phyloP scores from a whole-genome alignment of 2,888 invertebrate species.

The Ochropleura leucogaster region DNA sequence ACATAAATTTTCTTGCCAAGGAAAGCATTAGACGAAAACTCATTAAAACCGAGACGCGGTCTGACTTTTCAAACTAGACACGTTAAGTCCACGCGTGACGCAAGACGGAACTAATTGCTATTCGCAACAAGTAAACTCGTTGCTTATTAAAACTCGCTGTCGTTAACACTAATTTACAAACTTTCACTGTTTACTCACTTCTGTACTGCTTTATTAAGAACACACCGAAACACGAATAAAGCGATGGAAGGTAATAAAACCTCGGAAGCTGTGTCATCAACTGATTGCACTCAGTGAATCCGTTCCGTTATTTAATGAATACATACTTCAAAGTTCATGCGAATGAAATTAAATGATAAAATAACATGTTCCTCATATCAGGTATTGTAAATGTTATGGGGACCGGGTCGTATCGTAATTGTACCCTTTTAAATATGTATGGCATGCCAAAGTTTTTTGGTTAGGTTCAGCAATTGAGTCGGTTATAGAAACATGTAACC shows the following conservation, averaged over 20 bases:
- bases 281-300: not conserved
- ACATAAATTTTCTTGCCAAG: conserved; percentile 88
- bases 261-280: conserved; percentile 25
- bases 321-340: conserved; percentile 20
- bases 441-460: conserved; percentile 66
- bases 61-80: conserved; percentile 90
- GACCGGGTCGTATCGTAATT: conserved; percentile 39
- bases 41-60: conserved; percentile 89
- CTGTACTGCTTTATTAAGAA: conserved; percentile 65
- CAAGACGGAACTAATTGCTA: conserved; percentile 84
- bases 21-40: conserved; percentile 90
- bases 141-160: conserved; percentile 86
- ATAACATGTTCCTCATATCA: conserved; percentile 27
- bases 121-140: conserved; percentile 83
- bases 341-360: conserved; percentile 35
- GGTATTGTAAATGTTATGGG: conserved; percentile 41
- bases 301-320: conserved; percentile 20
- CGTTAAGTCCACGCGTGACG: conserved; percentile 90
- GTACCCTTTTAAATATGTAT: conserved; percentile 56
- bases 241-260: conserved; percentile 11
- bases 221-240: conserved; percentile 48
- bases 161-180: conserved; percentile 85
- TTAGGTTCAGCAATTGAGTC: conserved; percentile 68
- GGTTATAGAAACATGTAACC: conserved; percentile 77
- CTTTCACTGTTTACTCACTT: conserved; percentile 71